Conservation (phyloP, 2,113 vertebrate species). For the Reinhardtius hippoglossoides region DNA sequence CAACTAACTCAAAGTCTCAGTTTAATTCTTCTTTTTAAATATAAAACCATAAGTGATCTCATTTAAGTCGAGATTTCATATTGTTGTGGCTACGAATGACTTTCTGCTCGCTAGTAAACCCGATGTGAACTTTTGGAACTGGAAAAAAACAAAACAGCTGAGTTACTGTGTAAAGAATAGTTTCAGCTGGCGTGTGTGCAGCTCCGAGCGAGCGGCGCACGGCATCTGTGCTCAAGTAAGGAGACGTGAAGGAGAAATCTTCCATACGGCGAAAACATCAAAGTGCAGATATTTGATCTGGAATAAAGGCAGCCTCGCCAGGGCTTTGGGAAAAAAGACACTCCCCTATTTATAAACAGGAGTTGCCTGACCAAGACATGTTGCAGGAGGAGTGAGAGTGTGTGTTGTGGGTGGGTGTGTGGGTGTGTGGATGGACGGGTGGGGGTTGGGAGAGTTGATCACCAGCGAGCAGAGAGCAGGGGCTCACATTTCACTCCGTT, state of each 20-base stretch:
- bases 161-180: neutral
- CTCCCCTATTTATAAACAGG: constrained; percentile 82
- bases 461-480: constrained; percentile 52
- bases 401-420: constrained; percentile 20
- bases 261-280: constrained; percentile 64
- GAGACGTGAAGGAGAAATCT: constrained; percentile 54
- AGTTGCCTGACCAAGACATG: constrained; percentile 59
- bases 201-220: neutral
- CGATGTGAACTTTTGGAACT: neutral
- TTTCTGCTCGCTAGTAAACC: neutral
- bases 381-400: constrained; percentile 61
- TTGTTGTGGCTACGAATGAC: neutral
- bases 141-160: neutral
- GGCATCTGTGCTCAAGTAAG: constrained; percentile 44
- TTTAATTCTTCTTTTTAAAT: too few relatives aligned
- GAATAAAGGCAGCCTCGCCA: constrained; percentile 68
- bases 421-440: constrained; percentile 17
- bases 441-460: constrained; percentile 60
- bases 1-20: too few relatives aligned
- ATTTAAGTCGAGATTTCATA: neutral
- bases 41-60: neutral
- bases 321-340: constrained; percentile 73
- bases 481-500: constrained; percentile 77
- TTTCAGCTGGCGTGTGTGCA: constrained; percentile 16
- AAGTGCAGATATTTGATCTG: constrained; percentile 75